A percentile compares a stretch with the other conserved stretches of the same genome.
Conservation (phyloP, 2,888 invertebrate species). For the Coelinius sp. region DNA sequence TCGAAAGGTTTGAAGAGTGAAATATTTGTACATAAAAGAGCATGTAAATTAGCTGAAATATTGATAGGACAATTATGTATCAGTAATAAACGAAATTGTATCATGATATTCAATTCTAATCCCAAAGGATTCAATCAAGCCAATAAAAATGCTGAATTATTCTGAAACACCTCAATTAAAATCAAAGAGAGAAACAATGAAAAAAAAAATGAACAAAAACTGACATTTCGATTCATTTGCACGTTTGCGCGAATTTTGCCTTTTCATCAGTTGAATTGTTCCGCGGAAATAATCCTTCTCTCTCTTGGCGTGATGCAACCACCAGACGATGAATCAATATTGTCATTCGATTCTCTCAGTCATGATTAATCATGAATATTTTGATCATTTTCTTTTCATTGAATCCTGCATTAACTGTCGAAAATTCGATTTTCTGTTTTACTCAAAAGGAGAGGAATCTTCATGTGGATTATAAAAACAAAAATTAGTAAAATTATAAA, state of each 20-base stretch:
- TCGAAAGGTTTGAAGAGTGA: no score
- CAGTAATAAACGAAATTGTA: conserved; percentile 8
- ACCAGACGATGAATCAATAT: background rate
- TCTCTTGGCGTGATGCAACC: background rate
- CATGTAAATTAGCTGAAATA: background rate
- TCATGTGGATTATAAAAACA: background rate
- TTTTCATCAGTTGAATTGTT: conserved; percentile 10
- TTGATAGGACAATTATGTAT: background rate
- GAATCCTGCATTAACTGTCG: background rate
- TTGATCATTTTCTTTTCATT: background rate
- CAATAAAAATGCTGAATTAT: background rate
- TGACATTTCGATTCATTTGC: conserved; percentile 12
- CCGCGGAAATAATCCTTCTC: background rate
- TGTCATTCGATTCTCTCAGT: background rate
- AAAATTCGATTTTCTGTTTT: background rate
- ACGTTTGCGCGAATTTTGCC: conserved; percentile 3
- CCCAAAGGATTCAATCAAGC: no score
- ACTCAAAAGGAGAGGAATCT: background rate
- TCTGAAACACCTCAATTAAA: background rate
- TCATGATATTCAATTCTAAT: background rate
- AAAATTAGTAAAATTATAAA: background rate
- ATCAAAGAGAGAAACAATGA: background rate
- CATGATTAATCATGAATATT: no score
- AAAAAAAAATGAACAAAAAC: conserved; percentile 10
- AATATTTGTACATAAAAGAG: no score